These are phyloP conservation scores for Linurgus olivaceus DNA, from an alignment of 2,797 vertebrate genomes.

Conservation along the genomic window DNA sequence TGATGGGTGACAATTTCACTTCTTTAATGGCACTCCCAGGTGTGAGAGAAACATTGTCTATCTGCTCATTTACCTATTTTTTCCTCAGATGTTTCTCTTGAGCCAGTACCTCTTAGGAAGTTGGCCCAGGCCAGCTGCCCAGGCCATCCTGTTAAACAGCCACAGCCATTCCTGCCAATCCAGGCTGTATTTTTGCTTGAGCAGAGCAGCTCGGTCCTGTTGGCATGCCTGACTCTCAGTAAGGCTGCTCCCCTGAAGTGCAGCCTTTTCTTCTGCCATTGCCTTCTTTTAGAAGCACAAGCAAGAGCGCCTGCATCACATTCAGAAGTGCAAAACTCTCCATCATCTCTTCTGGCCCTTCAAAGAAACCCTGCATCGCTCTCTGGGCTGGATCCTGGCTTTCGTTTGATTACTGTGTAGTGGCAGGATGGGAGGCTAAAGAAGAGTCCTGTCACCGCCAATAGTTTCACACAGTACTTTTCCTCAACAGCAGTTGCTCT, in stretches of 20 bases:
- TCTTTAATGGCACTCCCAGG: neutral
- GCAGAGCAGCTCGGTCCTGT: neutral
- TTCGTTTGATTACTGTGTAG: neutral
- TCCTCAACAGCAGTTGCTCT: constrained; percentile 1
- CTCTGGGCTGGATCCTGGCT: neutral
- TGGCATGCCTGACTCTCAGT: neutral
- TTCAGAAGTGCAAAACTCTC: neutral
- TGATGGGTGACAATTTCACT: neutral
- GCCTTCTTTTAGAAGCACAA: neutral
- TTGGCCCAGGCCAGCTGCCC: neutral
- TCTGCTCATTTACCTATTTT: neutral
- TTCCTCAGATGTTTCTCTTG: neutral
- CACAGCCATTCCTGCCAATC: neutral
- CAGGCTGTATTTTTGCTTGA: rapidly evolving
- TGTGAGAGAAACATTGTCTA: neutral
- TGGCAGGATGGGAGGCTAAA: neutral
- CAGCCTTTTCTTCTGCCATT: neutral
- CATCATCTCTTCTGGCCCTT: neutral
- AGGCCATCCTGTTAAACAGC: neutral
- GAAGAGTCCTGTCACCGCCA: neutral
- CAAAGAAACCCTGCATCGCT: neutral
- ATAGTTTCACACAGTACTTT: constrained; percentile 24
- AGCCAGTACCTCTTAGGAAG: neutral
- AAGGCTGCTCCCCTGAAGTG: neutral
- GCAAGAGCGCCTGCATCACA: rapidly evolving